Evolutionary conservation across 2,113 vertebrate genomes (phyloP).

Genomic region (Mirounga angustirostris): DNA sequence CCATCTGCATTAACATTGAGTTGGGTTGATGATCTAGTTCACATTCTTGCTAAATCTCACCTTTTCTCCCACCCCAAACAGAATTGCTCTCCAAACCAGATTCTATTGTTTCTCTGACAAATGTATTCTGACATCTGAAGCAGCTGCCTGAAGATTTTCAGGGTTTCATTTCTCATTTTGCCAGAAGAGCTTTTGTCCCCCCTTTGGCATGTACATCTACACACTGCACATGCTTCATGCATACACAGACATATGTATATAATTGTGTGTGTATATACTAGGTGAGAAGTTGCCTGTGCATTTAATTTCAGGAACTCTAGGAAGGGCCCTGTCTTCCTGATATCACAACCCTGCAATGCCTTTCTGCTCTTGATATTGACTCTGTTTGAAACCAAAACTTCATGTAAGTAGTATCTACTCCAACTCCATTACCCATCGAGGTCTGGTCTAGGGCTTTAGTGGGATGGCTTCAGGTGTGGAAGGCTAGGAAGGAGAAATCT

Average conservation of each 20-base stretch:
- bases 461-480: neutral
- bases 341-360: neutral
- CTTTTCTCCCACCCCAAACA: neutral
- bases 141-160: slow-evolving; percentile 1
- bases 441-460: neutral
- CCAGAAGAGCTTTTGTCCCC: neutral
- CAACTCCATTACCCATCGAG: neutral
- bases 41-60: neutral
- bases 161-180: neutral
- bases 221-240: too few relatives aligned
- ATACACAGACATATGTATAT: neutral
- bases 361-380: neutral
- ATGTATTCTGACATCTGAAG: neutral
- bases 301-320: neutral
- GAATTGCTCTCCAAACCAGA: slow-evolving; percentile 11
- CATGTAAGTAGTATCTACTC: neutral
- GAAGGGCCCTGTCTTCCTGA: neutral
- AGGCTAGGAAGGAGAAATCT: neutral
- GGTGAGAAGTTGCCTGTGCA: neutral
- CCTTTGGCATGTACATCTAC: neutral
- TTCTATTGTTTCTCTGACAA: slow-evolving; percentile 5
- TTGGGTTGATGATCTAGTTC: neutral
- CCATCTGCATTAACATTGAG: neutral
- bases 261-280: neutral
- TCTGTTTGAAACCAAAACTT: neutral